Percentiles rank a stretch among this genome's conserved stretches.
phyloP scores from a whole-genome alignment of 2,888 invertebrate genomes.

The Nomada fucata region DNA sequence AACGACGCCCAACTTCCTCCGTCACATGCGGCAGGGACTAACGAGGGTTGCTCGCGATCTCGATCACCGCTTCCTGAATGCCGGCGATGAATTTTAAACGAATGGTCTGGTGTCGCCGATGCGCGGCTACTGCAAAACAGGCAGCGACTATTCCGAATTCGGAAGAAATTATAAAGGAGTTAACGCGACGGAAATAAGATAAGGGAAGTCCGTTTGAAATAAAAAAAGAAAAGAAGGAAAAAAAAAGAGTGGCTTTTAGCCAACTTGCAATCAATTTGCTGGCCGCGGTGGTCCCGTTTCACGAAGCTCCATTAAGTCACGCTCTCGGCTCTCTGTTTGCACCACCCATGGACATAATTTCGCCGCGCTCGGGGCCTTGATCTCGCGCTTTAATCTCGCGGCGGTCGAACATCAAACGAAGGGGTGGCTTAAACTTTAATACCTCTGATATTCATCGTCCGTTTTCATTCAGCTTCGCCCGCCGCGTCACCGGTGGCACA shows the following conservation, averaged over 20 bases:
- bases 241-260: not conserved
- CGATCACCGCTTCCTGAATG: not conserved
- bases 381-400: slow-evolving; percentile 31
- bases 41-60: slow-evolving; percentile 36
- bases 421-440: slow-evolving; percentile 41
- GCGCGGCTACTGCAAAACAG: not conserved
- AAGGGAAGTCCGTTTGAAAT: no score
- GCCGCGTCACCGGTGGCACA: slow-evolving; percentile 24
- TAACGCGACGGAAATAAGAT: no score
- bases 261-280: not conserved
- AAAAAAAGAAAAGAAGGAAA: not conserved
- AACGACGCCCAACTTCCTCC: slow-evolving; percentile 30
- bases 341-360: slow-evolving; percentile 12
- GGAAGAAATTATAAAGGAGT: no score
- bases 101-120: not conserved
- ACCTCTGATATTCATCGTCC: slow-evolving; percentile 45
- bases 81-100: not conserved
- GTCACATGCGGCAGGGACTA: slow-evolving; percentile 26
- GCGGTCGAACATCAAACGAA: slow-evolving; percentile 27
- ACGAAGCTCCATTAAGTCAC: not conserved
- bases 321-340: not conserved
- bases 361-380: not conserved
- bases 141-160: no score
- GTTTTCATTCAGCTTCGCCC: slow-evolving; percentile 15
- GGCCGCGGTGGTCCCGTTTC: not conserved